Percentiles rank a stretch among this genome's conserved stretches.
phyloP scores from a whole-genome alignment of 2,888 invertebrate genomes.

The Ichneumon xanthorius region DNA sequence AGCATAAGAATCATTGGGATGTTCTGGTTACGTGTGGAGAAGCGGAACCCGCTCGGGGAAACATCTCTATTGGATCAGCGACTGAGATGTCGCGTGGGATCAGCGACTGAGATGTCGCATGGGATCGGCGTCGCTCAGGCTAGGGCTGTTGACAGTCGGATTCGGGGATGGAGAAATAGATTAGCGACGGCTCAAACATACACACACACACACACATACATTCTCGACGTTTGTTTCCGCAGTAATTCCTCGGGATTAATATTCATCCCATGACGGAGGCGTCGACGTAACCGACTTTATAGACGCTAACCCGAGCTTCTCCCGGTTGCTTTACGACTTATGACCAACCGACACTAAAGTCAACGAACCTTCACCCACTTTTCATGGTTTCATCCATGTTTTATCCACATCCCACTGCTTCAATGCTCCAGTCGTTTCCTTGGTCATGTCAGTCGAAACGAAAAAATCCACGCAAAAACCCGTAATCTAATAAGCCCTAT shows the following conservation, averaged over 20 bases:
- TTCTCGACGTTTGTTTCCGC: constrained; percentile 43
- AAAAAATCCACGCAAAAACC: not conserved
- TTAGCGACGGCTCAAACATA: constrained; percentile 26
- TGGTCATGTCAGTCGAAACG: not conserved
- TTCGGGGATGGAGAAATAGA: constrained; percentile 45
- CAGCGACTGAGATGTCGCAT: constrained; percentile 1
- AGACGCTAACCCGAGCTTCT: constrained; percentile 47
- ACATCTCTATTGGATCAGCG: not conserved
- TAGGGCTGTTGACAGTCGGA: constrained; percentile 26
- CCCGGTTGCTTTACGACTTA: constrained; percentile 48
- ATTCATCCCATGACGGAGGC: constrained; percentile 64
- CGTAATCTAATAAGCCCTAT: too few relatives aligned
- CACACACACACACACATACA: constrained; percentile 6
- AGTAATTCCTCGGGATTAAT: constrained; percentile 67
- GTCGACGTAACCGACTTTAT: constrained; percentile 66
- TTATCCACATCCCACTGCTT: not conserved
- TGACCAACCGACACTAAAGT: constrained; percentile 26
- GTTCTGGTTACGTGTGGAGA: not conserved
- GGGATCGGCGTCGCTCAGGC: constrained; percentile 26
- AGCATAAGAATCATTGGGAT: not conserved
- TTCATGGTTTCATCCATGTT: not conserved
- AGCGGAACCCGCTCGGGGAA: not conserved
- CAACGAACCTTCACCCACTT: constrained; percentile 18
- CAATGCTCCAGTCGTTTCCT: not conserved
- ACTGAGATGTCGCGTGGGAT: not conserved